Evolutionary conservation across 2,113 vertebrate genomes (phyloP), one percentile per base, ranked within the genome.

Genomic region (Psettodes erumei): DNA sequence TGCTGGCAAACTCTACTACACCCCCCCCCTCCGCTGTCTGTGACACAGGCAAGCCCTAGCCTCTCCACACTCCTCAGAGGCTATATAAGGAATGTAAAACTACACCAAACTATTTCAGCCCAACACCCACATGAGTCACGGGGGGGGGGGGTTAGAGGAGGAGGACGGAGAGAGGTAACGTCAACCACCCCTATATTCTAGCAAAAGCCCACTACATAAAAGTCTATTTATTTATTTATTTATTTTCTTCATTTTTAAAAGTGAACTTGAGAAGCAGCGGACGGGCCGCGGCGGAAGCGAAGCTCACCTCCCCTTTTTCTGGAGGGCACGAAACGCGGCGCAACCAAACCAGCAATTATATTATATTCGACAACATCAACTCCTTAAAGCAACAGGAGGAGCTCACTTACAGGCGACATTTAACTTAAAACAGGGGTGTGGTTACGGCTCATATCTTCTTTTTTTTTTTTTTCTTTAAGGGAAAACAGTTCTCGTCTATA

Each of bases 1-100:
- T 64, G 89, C 76, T 91, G 86, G 90, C 86, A 89, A 87, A 84
- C 61, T 74, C 83, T 76, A 71, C 67, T n/a, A 5, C 25, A 13
- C 37, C 33, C 72, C 68, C 77, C 81, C 77, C 66, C 62, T 23
- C 69, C 86, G 64, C 68, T 74, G 82, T 77, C 79, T 89, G 89
- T 82, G 89, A 91, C 93, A 93, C 82, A 89, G 90, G 87, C 87
- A 73, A 91, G 89, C 84, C 82, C 85, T 83, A 63, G 90, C 88
- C 91, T 90, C 89, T 88, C 76, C 88, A 87, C 90, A 69, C 90
- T 93, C 90, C 88, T 89, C 89, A 91, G 91, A 93, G 94, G 91
- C 94, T 94, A 94, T 94, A 95, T 95, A 95, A 95, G 94, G 94
- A 95, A 94, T 95, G 94, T 94, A 95, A 95, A 93, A 94, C 94